A percentile compares a stretch with the other conserved stretches of the same genome.
These are phyloP conservation scores for Ophioderma brevispina DNA, from an alignment of 35 echinoderm and acorn worm genomes.

Conservation along the genomic window DNA sequence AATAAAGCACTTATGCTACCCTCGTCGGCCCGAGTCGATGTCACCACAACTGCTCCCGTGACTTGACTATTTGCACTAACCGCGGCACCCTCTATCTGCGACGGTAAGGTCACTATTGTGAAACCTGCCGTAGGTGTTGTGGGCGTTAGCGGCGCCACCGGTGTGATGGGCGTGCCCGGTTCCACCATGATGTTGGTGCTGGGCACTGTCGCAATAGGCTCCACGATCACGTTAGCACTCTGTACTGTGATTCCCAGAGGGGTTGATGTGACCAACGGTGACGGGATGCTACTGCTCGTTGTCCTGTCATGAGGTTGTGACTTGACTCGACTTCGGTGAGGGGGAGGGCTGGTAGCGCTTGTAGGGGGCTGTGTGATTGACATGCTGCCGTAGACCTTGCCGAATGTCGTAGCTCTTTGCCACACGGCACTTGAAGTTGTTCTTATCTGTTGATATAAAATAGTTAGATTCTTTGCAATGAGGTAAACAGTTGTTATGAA, in stretches of 20 bases:
- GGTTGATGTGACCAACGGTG: background rate
- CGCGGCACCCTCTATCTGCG: conserved; percentile 39
- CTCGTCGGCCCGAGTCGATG: background rate
- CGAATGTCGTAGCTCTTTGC: conserved; percentile 92
- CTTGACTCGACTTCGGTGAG: conserved; percentile 53
- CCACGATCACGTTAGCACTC: conserved; percentile 10
- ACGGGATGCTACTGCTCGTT: conserved; percentile 1
- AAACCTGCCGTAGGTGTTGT: conserved; percentile 63
- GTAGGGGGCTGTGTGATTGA: conserved; percentile 68
- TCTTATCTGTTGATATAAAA: conserved; percentile 91
- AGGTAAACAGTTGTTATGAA: no score
- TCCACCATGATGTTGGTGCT: conserved; percentile 72
- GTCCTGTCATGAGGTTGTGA: conserved; percentile 3
- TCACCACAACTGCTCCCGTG: conserved; percentile 8
- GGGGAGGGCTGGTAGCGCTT: conserved; percentile 44
- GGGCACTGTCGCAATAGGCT: conserved; percentile 46
- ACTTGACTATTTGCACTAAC: background rate
- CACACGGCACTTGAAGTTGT: conserved; percentile 91
- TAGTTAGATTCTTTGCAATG: no score
- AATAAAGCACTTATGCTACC: background rate
- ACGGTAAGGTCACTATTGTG: conserved; percentile 84
- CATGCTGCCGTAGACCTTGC: conserved; percentile 90
- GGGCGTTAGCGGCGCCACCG: conserved; percentile 69
- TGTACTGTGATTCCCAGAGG: conserved; percentile 19
- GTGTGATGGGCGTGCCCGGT: conserved; percentile 52